phyloP scores from a whole-genome alignment of 2,797 vertebrate species.

The Melanotaenia nigrans region DNA sequence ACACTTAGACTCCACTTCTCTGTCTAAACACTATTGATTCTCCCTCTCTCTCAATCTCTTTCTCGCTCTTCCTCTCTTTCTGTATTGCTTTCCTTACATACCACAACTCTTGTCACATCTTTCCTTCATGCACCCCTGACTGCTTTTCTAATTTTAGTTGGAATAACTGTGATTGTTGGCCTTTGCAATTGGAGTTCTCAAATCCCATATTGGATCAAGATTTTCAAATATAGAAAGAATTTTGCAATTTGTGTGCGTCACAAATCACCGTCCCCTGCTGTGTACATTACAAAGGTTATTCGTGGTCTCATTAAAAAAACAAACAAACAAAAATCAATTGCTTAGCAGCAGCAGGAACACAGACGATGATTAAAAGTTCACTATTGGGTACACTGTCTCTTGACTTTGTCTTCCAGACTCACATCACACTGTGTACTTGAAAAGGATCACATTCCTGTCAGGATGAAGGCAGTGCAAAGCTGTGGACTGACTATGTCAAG shows the following conservation, averaged over 20 bases:
- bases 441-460: slow-evolving; percentile 54
- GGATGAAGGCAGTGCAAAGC: slow-evolving; percentile 56
- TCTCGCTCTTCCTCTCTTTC: slow-evolving; percentile 66
- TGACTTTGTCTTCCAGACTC: slow-evolving; percentile 60
- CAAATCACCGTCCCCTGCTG: slow-evolving; percentile 81
- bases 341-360: slow-evolving; percentile 78
- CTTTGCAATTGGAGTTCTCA: slow-evolving; percentile 18
- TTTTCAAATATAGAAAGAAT: slow-evolving; percentile 35
- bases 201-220: slow-evolving; percentile 31
- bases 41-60: slow-evolving; percentile 80
- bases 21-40: slow-evolving; percentile 93
- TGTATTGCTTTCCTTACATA: slow-evolving; percentile 57
- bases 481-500: slow-evolving; percentile 24
- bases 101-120: slow-evolving; percentile 68
- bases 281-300: slow-evolving; percentile 51
- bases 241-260: slow-evolving; percentile 53
- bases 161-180: slow-evolving; percentile 37
- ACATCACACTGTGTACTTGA: slow-evolving; percentile 57
- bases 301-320: slow-evolving; percentile 65
- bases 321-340: slow-evolving; percentile 81
- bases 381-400: slow-evolving; percentile 52
- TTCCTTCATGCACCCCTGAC: slow-evolving; percentile 36
- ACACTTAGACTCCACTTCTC: slow-evolving; percentile 88
- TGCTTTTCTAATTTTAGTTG: slow-evolving; percentile 52
- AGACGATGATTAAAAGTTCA: slow-evolving; percentile 61